Evolutionary conservation across 2,888 invertebrate genomes (phyloP), one percentile per base, ranked within the genome.

Genomic region (Uloborus plumipes): DNA sequence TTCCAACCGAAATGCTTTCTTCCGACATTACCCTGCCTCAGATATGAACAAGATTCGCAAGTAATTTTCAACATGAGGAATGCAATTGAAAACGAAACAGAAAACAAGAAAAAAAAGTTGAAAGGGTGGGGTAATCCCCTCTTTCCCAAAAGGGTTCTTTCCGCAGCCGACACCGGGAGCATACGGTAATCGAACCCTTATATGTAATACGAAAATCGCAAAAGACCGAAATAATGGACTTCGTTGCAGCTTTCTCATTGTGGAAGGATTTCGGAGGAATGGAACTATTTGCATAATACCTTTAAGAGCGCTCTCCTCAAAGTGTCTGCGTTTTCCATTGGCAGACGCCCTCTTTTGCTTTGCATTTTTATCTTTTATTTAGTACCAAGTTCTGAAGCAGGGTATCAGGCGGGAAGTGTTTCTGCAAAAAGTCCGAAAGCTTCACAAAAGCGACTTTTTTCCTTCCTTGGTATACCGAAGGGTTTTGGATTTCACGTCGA

Each of bases 231-330:
- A 80, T 80, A 80, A 80, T 80, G 64, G 80, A 80, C 74, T 65
- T 16, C 20, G 26, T 67, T 22, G 69, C 73, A 62, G 55, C 58
- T 26, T 66, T 59, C 61, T 64, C 72, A 79, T 79, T 79, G 39
- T 65, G 51, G 58, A 39, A 47, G 73, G 80, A 70, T 74, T 80
- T 74, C 20, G 20, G 69, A 64, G 53, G 59, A 20, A 49, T 51
- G 20, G 51, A 62, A 55, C 53, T 64, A 80, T 80, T 80, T 80
- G 80, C 80, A 80, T 80, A 80, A 80, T 74, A 70, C 73, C 73
- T 64, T 51, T 80, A 80, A 80, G 74, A 74, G 69, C 69, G 59
- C 59, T 50, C 74, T 80, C 70, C 58, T 59, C 74, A 72, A 73
- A 79, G 79, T 61, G 72, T 75, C 51, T 20, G 31, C 26, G 62